These are phyloP conservation scores for Catostylus mosaicus DNA, from an alignment of 30 jellyfish, hydroid and myxozoan species.

Conservation along the genomic window DNA sequence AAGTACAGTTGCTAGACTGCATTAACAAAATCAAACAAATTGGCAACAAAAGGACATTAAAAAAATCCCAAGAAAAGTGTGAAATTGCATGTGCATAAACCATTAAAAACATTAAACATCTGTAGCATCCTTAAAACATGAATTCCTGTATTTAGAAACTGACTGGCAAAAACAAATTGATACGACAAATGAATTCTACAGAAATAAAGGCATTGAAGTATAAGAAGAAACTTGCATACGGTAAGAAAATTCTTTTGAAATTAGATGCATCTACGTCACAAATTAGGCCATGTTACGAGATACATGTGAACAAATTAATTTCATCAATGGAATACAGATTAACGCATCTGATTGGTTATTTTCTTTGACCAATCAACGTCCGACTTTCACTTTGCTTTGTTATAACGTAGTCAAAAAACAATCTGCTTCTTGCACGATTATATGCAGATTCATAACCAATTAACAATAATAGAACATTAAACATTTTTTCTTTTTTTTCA, in stretches of 20 bases:
- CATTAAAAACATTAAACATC: not conserved
- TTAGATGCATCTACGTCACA: not conserved
- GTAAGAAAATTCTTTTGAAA: not conserved
- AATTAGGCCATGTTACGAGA: not conserved
- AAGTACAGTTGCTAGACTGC: not conserved
- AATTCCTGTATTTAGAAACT: slow-evolving; percentile 29
- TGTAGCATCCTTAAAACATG: no score
- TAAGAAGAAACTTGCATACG: slow-evolving; percentile 31
- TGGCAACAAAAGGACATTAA: not conserved
- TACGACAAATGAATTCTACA: slow-evolving; percentile 49
- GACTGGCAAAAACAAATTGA: slow-evolving; percentile 52
- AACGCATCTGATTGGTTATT: no score
- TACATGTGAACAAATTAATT: not conserved
- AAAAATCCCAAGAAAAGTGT: no score
- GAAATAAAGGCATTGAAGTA: slow-evolving; percentile 37
- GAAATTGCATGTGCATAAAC: no score
- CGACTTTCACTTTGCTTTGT: no score
- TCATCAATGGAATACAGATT: not conserved
- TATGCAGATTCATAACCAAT: no score
- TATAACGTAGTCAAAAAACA: no score
- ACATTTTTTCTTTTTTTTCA: no score
- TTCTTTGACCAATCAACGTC: no score
- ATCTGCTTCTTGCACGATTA: no score
- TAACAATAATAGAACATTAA: not conserved
- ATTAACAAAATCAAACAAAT: not conserved